These are phyloP conservation scores for Copidosoma aretas DNA, from an alignment of 2,888 invertebrate genomes.

Conservation along the genomic window DNA sequence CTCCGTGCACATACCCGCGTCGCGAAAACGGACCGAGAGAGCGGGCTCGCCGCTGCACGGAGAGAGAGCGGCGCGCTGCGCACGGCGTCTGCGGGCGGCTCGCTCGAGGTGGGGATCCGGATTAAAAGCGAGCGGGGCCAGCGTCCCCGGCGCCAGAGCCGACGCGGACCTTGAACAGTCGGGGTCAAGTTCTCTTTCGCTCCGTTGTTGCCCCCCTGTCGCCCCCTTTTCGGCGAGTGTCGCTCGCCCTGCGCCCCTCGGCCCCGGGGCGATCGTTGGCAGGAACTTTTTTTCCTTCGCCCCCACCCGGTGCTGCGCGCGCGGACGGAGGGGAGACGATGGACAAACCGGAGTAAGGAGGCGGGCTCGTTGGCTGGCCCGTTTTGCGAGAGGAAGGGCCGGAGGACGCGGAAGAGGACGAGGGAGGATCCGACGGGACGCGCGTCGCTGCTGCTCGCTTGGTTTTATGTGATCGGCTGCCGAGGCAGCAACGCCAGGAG, in stretches of 20 bases:
- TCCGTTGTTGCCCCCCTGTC: background rate
- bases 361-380: no score
- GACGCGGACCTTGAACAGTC: slow-evolving; percentile 61
- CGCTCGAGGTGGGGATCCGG: slow-evolving; percentile 60
- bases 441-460: background rate
- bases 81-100: background rate
- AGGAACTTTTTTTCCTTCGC: no score
- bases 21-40: background rate
- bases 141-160: slow-evolving; percentile 60
- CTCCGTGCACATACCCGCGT: no score
- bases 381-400: background rate
- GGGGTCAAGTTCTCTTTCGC: slow-evolving; percentile 50
- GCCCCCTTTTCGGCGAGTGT: no score
- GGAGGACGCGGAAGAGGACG: background rate
- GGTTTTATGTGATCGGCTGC: background rate
- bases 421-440: background rate
- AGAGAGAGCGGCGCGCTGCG: background rate
- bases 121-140: slow-evolving; percentile 63
- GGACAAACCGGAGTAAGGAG: no score
- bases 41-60: slow-evolving; percentile 16
- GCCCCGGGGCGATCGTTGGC: no score
- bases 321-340: no score
- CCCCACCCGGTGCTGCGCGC: no score
- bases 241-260: no score
- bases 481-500: background rate